Evolutionary conservation across 2,888 invertebrate genomes (phyloP), one percentile per base, ranked within the genome.

Genomic region (Melieria picta): DNA sequence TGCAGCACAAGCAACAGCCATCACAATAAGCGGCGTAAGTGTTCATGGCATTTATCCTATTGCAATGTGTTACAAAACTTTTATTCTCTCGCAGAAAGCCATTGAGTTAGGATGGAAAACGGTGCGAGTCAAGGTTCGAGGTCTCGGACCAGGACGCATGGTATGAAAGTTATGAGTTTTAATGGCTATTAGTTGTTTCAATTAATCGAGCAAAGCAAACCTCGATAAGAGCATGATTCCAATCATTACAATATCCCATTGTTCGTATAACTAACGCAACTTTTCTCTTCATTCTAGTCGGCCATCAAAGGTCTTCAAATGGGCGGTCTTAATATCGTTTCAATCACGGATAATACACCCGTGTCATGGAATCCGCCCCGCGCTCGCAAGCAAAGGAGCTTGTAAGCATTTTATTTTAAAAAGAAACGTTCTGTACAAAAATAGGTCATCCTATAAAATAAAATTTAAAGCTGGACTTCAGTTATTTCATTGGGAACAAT

Each of bases 1-100:
- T 81, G 98, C 98, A 55, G 98, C 97, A 3, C 98, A 99, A 87
- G 94, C 97, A 10, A 95, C 97, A 43, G 98, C 95, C 43, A 91
- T 97, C 69, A 91, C 89, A 72, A 88, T 97, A 79, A 93, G 93
- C 77, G 88, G 88, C 72, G 95, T 95, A 88, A 89, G 90, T 75
- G 16, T 4, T 30, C 4, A 11, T 2, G 7, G 42, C 9, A 50
- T 55, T 46, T 9, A 30, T 30, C 30, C 30, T 30, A 2, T 30
- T 30, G 30, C 30, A 30, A 30, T 61, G 9, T 68, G 58, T 50
- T 58, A n/a, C 7, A 11, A n/a, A 48, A 46, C 72, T 77, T 43
- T 60, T 69, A 62, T 65, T 66, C 64, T 77, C 76, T 88, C 89
- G 52, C 87, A 94, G 94, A 91, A 89, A 90, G 91, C 92, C 0